Conservation (phyloP, 2,113 vertebrate species). For the Strix aluco region DNA sequence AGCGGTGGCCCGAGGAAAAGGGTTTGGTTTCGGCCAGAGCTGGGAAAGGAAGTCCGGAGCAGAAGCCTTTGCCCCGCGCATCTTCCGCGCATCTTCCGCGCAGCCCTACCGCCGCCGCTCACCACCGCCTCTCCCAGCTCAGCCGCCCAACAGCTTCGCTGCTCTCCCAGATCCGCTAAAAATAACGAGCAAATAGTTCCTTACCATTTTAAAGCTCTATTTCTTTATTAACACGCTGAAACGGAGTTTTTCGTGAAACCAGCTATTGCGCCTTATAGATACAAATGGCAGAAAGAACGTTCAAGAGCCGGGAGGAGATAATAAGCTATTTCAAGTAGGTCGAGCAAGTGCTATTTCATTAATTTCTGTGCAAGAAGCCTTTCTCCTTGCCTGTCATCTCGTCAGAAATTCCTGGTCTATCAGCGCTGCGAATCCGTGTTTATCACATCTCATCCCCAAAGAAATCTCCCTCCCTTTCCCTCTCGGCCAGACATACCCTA, state of each 20-base stretch:
- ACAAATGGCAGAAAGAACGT: not conserved
- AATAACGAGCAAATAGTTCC: not conserved
- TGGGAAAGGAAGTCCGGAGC: not conserved
- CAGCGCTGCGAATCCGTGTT: not conserved
- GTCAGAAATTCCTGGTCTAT: not conserved
- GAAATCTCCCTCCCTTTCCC: not conserved
- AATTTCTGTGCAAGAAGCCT: not conserved
- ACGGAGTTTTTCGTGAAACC: not conserved
- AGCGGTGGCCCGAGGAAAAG: not conserved
- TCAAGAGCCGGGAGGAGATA: not conserved
- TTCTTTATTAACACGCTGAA: not conserved
- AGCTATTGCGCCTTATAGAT: not conserved
- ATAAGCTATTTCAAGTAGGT: not conserved
- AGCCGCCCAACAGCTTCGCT: not conserved
- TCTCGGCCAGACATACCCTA: not conserved
- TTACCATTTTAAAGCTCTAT: not conserved
- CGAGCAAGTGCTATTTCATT: not conserved
- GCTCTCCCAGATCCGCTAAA: not conserved
- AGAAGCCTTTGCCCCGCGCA: not conserved
- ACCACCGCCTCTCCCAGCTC: not conserved
- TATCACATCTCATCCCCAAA: not conserved
- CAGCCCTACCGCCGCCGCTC: not conserved
- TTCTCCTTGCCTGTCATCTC: not conserved
- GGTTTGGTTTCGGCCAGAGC: not conserved
- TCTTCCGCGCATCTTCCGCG: not conserved